Evolutionary conservation across 37 sponge, comb jelly and placozoan species (phyloP), one percentile per base, ranked within the genome.

Genomic region (Geodia barretti): DNA sequence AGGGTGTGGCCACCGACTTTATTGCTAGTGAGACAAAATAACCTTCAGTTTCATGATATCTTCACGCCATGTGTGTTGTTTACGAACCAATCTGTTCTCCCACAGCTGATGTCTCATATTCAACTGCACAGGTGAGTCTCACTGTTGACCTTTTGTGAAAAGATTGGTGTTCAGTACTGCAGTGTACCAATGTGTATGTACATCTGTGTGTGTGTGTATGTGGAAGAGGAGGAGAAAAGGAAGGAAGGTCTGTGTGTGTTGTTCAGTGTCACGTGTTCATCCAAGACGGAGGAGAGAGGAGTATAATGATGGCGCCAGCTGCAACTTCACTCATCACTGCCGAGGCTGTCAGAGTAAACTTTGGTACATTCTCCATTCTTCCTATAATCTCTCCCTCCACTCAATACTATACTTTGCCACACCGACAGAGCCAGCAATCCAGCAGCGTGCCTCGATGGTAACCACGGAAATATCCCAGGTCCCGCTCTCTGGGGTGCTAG

Each of bases 391-490:
- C n/a, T n/a, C n/a, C n/a, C n/a, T n/a, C n/a, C n/a, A n/a, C n/a
- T n/a, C n/a, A n/a, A n/a, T n/a, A n/a, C n/a, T 21, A 17, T 20
- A 29, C 40, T 75, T 19, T 61, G 54, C 11, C 23, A 14, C 38
- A 77, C 64, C 14, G 7, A 21, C 80, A 95, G 95, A 73, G 66
- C 68, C 21, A 2, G 39, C 36, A 23, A 92, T 96, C 24, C 43
- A 68, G 61, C 24, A 72, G 42, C 29, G 72, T 76, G 91, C 94
- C 29, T 54, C 75, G 34, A 88, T 96, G 73, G 92, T 96, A 20
- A 88, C 94, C 30, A 91, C 92, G 5, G 97, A 96, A 73, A 84
- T 96, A 64, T 96, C 97, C 3, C 97, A 96, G 80, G 89, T 96
- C 23, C 97, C 97, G 23, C 91, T 92, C 32, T 68, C 77, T 77